phyloP scores from a whole-genome alignment of 1,140 invertebrate genomes.

The Trachymyrmex cornetzi region DNA sequence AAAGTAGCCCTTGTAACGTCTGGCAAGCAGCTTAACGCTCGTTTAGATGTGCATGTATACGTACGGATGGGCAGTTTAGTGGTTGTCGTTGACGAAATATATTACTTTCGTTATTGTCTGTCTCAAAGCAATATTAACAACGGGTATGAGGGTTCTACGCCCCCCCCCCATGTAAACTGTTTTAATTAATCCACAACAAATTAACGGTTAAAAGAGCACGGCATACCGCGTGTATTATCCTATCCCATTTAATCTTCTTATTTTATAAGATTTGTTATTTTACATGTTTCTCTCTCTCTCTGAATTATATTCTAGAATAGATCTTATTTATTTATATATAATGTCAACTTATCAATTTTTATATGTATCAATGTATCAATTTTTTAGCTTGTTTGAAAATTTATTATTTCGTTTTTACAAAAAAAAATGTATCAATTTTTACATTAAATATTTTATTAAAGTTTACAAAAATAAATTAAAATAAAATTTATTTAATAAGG shows the following conservation, averaged over 20 bases:
- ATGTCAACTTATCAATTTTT: background rate
- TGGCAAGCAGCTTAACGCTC: conserved; percentile 75
- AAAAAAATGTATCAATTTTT: background rate
- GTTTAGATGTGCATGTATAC: conserved; percentile 69
- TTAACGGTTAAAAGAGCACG: conserved; percentile 73
- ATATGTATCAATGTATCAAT: no score
- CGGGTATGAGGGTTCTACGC: conserved; percentile 38
- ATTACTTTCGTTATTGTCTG: conserved; percentile 79
- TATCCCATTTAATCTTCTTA: conserved; percentile 50
- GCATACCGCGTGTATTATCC: conserved; percentile 18
- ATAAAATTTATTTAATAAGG: background rate
- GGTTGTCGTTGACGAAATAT: conserved; percentile 76
- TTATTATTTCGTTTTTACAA: background rate
- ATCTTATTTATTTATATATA: background rate
- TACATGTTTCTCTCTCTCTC: conserved; percentile 10
- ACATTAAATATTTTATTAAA: background rate
- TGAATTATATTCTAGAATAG: background rate
- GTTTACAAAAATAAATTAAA: background rate
- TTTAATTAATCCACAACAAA: conserved; percentile 80
- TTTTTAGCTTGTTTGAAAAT: background rate
- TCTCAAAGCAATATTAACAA: conserved; percentile 65
- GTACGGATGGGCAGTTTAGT: conserved; percentile 64
- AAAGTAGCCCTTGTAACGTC: conserved; percentile 79
- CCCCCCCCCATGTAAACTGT: conserved; percentile 65
- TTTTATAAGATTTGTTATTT: conserved; percentile 59